A percentile compares a stretch with the other conserved stretches of the same genome.
Evolutionary conservation across 2,888 invertebrate species (phyloP).

Genomic region (Parnassius apollo): DNA sequence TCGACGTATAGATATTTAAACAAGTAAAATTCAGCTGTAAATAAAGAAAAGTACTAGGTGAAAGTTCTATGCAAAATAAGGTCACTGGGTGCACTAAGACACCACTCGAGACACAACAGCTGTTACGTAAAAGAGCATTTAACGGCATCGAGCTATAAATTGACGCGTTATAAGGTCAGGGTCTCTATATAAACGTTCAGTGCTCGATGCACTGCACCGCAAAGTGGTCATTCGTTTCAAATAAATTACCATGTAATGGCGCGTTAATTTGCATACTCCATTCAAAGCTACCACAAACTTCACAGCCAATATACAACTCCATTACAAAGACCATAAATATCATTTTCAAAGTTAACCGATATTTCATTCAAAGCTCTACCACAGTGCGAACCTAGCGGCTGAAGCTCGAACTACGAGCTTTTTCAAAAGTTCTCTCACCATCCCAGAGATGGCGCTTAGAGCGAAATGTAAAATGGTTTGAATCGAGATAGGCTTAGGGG

Average conservation of each 20-base stretch:
- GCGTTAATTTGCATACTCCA: slow-evolving; percentile 79
- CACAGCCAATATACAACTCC: slow-evolving; percentile 51
- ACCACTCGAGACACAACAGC: slow-evolving; percentile 67
- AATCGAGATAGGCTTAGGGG: slow-evolving; percentile 36
- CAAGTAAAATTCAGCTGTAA: slow-evolving; percentile 29
- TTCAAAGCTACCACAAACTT: slow-evolving; percentile 44
- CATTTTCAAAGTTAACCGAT: slow-evolving; percentile 37
- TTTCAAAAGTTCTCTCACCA: slow-evolving; percentile 59
- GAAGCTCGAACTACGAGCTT: slow-evolving; percentile 61
- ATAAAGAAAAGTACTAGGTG: slow-evolving; percentile 41
- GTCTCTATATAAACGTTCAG: slow-evolving; percentile 76
- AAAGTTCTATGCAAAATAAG: slow-evolving; percentile 67
- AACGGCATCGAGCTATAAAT: slow-evolving; percentile 76
- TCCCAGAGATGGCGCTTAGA: slow-evolving; percentile 67
- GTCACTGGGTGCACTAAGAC: slow-evolving; percentile 58
- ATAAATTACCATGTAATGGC: slow-evolving; percentile 81
- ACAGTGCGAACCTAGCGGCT: slow-evolving; percentile 54
- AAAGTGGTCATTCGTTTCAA: slow-evolving; percentile 81
- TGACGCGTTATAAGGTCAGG: slow-evolving; percentile 79
- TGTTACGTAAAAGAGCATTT: slow-evolving; percentile 75
- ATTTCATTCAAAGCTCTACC: slow-evolving; percentile 73
- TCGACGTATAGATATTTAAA: not conserved
- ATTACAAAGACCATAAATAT: slow-evolving; percentile 37
- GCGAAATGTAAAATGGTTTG: slow-evolving; percentile 42
- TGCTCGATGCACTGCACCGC: slow-evolving; percentile 76